These are phyloP conservation scores for Sturnus vulgaris DNA, from an alignment of 2,113 vertebrate genomes.

Conservation along the genomic window DNA sequence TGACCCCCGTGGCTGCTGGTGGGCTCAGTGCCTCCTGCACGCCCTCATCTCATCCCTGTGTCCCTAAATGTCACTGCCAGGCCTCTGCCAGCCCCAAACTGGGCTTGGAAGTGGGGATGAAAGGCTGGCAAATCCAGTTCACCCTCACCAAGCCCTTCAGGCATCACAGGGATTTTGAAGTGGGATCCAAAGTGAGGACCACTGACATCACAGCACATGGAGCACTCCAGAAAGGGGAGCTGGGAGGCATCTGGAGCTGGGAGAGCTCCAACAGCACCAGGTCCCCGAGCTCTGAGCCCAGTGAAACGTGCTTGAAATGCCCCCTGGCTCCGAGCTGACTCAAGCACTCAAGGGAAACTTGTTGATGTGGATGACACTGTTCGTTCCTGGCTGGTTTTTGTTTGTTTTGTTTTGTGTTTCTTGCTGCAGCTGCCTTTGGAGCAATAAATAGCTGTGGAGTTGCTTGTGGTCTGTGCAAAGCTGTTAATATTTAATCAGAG, in stretches of 20 bases:
- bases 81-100: neutral
- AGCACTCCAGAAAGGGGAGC: neutral
- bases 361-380: conserved; percentile 11
- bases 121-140: neutral
- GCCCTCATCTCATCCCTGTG: neutral
- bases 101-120: neutral
- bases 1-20: neutral
- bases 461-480: conserved; percentile 36
- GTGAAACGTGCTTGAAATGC: conserved; percentile 27
- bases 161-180: neutral
- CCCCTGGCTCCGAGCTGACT: conserved; percentile 36
- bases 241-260: neutral
- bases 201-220: neutral
- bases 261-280: neutral
- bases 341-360: conserved; percentile 5
- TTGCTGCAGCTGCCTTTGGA: conserved; percentile 29
- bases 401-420: neutral
- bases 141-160: neutral
- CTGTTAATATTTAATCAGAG: conserved; percentile 67
- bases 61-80: neutral
- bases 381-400: conserved; percentile 28
- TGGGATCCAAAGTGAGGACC: neutral
- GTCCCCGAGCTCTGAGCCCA: neutral
- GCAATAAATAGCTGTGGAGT: conserved; percentile 46
- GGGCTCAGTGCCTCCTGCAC: neutral